Evolutionary conservation across 2,797 vertebrate species (phyloP).

Genomic region (Sebastes jordani): DNA sequence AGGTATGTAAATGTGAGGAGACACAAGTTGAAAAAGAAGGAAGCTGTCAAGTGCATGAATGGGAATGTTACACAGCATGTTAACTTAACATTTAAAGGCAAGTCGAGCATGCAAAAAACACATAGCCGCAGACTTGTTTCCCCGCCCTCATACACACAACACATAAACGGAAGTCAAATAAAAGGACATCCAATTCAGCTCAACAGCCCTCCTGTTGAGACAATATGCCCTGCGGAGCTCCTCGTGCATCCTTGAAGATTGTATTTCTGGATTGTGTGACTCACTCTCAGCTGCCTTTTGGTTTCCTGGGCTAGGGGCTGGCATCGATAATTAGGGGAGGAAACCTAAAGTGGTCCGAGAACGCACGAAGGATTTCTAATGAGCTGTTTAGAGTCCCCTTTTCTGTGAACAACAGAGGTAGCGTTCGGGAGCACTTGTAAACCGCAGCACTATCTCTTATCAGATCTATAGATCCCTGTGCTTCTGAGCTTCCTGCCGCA

Average conservation of each 20-base stretch:
- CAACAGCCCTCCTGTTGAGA: conserved; percentile 39
- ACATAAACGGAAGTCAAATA: conserved; percentile 28
- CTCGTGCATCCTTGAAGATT: conserved; percentile 33
- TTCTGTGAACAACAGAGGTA: conserved; percentile 28
- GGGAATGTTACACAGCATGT: not conserved
- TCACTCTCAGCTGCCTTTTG: conserved; percentile 52
- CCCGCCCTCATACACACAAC: not conserved
- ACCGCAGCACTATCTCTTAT: conserved; percentile 53
- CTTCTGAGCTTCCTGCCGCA: conserved; percentile 53
- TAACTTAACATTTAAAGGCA: conserved; percentile 3
- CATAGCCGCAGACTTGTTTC: not conserved
- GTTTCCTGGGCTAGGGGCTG: conserved; percentile 47
- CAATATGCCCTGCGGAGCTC: conserved; percentile 41
- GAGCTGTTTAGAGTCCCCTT: conserved; percentile 43
- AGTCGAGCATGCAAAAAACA: conserved; percentile 17
- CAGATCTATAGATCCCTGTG: conserved; percentile 61
- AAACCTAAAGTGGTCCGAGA: conserved; percentile 56
- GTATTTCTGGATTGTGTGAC: conserved; percentile 64
- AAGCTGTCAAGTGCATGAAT: not conserved
- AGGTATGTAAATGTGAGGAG: conserved; percentile 16
- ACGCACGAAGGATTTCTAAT: conserved; percentile 51
- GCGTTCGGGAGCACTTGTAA: conserved; percentile 33
- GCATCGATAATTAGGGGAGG: conserved; percentile 56
- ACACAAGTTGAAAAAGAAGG: not conserved
- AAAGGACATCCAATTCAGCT: conserved; percentile 37